Evolutionary conservation across 2,113 vertebrate species (phyloP).

Genomic region (Phalacrocorax aristotelis): DNA sequence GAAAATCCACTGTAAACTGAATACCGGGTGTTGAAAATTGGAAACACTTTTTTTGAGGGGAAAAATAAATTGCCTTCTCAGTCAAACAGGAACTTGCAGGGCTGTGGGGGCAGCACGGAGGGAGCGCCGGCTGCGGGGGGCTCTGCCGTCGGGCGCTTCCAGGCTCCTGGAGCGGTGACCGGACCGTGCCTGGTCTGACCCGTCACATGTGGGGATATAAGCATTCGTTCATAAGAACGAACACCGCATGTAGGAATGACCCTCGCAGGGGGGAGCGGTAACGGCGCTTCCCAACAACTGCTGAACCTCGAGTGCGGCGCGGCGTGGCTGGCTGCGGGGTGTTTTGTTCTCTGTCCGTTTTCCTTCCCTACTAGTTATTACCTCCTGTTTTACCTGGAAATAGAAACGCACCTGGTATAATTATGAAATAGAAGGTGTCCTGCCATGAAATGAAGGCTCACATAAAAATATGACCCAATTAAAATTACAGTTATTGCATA

Average conservation of each 20-base stretch:
- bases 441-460: background rate
- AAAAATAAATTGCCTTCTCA: background rate
- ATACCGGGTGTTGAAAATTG: background rate
- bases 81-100: background rate
- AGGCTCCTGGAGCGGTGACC: background rate
- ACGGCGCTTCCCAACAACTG: background rate
- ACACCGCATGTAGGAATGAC: rapidly evolving
- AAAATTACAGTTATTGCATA: background rate
- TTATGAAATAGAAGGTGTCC: slow-evolving; percentile 3
- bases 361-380: background rate
- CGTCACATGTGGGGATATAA: rapidly evolving
- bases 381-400: background rate
- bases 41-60: rapidly evolving
- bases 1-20: background rate
- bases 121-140: background rate
- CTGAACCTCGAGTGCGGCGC: rapidly evolving
- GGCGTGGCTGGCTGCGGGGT: rapidly evolving
- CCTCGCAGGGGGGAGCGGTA: background rate
- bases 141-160: background rate
- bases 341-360: background rate
- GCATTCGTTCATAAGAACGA: background rate
- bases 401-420: background rate
- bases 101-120: no score
- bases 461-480: slow-evolving; percentile 42
- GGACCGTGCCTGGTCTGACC: background rate